Base-by-base conservation (phyloP, 2,113 vertebrate genomes). In the Myocastor coypus region DNA sequence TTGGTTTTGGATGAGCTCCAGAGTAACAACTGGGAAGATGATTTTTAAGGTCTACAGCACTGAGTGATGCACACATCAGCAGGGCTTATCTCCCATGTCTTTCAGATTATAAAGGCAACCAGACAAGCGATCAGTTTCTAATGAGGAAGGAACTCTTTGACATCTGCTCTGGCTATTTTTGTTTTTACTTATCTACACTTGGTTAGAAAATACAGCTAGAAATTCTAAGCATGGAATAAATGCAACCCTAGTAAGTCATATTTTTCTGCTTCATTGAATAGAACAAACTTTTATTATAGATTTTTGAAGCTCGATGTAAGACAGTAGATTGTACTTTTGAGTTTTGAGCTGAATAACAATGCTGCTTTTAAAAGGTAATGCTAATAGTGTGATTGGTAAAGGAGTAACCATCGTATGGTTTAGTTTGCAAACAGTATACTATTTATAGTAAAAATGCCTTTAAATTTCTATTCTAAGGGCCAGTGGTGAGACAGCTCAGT, bases 1-100 rank as follows among this genome's bases (percentile, higher is more conserved):
- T 83, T 91, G 42, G 57, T 85, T 94, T 96, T 87, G 71, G 81
- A 82, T 92, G 68, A 80, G 73, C 80, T 96, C 81, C 63, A 83
- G 91, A 68, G 37, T 83, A 87, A 78, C 73, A 61, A 57, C 30
- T 61, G 55, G 59, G 93, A 94, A 96, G 86, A 69, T 50, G 37
- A 71, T 83, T 87, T 68, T 68, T 64, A 83, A 64, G 19, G 46
- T 77, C 6, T 32, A 6, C 4, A 78, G 59, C 28, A 0, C 37
- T 52, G 6, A 30, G 73, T 50, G 5, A 55, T 55, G 16, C 16
- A 42, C 22, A 30, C 4, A 37, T 85, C 59, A 61, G 37, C 68
- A 71, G 40, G 37, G 28, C 52, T 52, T 61, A 69, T 42, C 88
- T 71, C 81, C 26, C 50, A 0, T 26, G 37, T 87, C 40, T 80